phyloP scores from a whole-genome alignment of 2,888 invertebrate genomes.

The Zelleria hepariella region DNA sequence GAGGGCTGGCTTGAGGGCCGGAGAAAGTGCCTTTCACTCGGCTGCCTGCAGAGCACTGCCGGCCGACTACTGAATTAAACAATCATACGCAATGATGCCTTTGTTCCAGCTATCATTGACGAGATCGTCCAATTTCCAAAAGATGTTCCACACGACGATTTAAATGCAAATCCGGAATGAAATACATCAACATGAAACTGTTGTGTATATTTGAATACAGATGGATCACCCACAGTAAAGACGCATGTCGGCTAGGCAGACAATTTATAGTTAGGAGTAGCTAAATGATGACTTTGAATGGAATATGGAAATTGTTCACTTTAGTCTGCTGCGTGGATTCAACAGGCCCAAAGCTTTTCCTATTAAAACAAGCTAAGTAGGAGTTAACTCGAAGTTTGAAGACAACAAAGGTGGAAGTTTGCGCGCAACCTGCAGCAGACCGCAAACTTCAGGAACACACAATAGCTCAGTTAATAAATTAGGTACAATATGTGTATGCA shows the following conservation, averaged over 20 bases:
- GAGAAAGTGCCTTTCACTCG: constrained; percentile 69
- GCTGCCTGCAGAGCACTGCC: constrained; percentile 29
- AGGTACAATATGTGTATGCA: constrained; percentile 23
- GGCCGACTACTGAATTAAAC: constrained; percentile 46
- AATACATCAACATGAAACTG: neutral
- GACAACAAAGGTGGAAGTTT: constrained; percentile 44
- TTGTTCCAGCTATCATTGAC: constrained; percentile 11
- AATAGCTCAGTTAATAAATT: constrained; percentile 30
- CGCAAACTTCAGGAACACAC: constrained; percentile 30
- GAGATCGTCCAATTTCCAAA: neutral
- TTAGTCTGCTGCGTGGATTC: constrained; percentile 22
- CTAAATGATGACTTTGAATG: neutral
- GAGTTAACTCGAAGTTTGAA: constrained; percentile 41
- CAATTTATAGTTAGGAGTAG: neutral
- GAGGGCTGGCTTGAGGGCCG: constrained; percentile 65
- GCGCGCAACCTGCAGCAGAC: constrained; percentile 35
- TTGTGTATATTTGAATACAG: neutral
- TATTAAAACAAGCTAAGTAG: constrained; percentile 23
- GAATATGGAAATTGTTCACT: neutral
- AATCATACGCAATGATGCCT: constrained; percentile 33
- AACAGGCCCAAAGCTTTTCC: constrained; percentile 23
- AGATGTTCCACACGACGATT: neutral
- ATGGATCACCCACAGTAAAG: neutral
- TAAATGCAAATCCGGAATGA: neutral
- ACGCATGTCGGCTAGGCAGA: neutral